These are phyloP conservation scores for Catharus minimus DNA, from an alignment of 2,113 vertebrate species.

Conservation along the genomic window DNA sequence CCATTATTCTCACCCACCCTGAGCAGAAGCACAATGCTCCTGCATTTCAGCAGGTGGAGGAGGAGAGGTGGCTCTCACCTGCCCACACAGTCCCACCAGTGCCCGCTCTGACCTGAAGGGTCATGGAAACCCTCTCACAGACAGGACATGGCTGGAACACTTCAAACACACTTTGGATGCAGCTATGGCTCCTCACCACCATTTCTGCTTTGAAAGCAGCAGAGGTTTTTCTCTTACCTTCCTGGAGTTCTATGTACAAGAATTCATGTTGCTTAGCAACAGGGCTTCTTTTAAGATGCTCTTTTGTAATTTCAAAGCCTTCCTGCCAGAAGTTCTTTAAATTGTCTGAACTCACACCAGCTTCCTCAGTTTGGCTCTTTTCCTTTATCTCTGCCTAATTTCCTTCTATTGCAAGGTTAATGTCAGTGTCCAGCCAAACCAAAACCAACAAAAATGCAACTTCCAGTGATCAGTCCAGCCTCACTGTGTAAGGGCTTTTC, in stretches of 20 bases:
- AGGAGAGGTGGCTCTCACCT: background rate
- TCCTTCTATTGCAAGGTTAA: background rate
- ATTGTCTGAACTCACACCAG: background rate
- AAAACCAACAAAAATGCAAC: background rate
- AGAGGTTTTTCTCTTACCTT: background rate
- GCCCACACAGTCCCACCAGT: accelerated
- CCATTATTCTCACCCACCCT: background rate
- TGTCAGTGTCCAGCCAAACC: background rate
- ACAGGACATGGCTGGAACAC: accelerated
- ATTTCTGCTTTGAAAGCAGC: background rate
- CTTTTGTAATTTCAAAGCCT: background rate
- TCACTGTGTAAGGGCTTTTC: background rate
- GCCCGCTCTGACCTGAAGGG: background rate
- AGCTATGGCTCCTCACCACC: background rate
- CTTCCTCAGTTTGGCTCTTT: background rate
- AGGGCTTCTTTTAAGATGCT: background rate
- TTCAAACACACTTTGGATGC: background rate
- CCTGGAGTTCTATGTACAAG: background rate
- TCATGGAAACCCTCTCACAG: background rate
- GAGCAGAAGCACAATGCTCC: background rate
- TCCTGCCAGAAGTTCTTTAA: background rate
- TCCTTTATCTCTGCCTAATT: background rate
- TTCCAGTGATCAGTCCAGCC: background rate
- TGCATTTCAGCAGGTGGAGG: background rate
- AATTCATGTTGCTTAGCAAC: background rate